A percentile compares a stretch with the other conserved stretches of the same genome.
phyloP scores from a whole-genome alignment of 2,797 vertebrate genomes.

The Cossypha niveicapilla region DNA sequence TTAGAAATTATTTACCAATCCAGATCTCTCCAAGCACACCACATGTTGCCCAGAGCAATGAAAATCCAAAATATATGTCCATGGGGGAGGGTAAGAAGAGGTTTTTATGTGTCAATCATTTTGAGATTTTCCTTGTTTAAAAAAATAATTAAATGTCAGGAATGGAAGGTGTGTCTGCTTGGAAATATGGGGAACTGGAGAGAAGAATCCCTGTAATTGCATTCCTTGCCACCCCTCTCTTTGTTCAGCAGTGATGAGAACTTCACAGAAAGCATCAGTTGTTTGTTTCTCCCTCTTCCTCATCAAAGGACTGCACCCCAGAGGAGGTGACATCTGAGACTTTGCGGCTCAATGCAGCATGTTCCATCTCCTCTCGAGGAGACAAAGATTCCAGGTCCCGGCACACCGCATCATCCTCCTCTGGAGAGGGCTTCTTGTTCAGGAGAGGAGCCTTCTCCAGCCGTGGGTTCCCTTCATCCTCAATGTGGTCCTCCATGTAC shows the following conservation, averaged over 20 bases:
- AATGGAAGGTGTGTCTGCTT: conserved; percentile 41
- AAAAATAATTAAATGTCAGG: conserved; percentile 57
- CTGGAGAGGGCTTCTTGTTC: conserved; percentile 88
- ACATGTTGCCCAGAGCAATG: conserved; percentile 39
- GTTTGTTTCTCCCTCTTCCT: conserved; percentile 86
- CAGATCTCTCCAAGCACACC: conserved; percentile 60
- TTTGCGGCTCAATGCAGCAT: conserved; percentile 88
- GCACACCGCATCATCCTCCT: conserved; percentile 89
- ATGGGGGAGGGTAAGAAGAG: background rate
- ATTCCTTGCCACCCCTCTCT: conserved; percentile 38
- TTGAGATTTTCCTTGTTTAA: conserved; percentile 37
- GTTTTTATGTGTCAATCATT: background rate
- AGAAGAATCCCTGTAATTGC: conserved; percentile 42
- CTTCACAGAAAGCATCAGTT: conserved; percentile 71
- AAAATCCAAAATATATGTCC: conserved; percentile 22
- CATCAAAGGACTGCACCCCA: conserved; percentile 88
- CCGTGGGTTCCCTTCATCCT: conserved; percentile 82
- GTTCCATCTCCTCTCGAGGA: conserved; percentile 83
- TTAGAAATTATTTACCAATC: conserved; percentile 49
- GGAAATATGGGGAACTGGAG: conserved; percentile 33
- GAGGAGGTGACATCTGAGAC: conserved; percentile 88
- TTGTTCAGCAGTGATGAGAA: conserved; percentile 35
- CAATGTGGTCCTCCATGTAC: conserved; percentile 80
- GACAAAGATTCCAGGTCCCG: conserved; percentile 89
- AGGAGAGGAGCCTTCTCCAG: conserved; percentile 87